Conservation (phyloP, 2,888 invertebrate genomes). For the Cryptosula pallasiana region DNA sequence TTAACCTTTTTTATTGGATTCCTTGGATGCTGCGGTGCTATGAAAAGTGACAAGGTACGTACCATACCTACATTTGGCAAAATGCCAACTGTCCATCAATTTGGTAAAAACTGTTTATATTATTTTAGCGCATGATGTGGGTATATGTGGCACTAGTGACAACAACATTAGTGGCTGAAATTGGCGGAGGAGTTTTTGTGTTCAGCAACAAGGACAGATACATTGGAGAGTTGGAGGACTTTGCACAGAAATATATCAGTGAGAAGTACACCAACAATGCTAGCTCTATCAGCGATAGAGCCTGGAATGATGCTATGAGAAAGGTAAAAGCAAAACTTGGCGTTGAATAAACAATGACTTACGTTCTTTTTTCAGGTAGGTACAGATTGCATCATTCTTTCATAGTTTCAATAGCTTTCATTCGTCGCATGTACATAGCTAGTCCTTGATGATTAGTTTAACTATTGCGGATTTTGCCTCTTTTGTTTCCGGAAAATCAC, state of each 20-base stretch:
- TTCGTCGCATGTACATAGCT: no score
- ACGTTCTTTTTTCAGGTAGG: no score
- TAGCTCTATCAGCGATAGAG: neutral
- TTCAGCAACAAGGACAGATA: neutral
- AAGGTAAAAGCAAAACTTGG: no score
- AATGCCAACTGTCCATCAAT: no score
- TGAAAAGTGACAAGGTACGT: constrained; percentile 56
- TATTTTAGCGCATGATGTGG: neutral
- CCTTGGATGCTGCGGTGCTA: constrained; percentile 67
- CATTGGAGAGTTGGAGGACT: neutral
- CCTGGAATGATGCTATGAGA: neutral
- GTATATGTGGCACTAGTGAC: constrained; percentile 64
- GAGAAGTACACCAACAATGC: neutral
- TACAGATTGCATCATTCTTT: no score
- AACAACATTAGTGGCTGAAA: constrained; percentile 62
- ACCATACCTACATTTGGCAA: no score
- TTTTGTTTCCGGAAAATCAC: no score
- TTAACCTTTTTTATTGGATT: constrained; percentile 69
- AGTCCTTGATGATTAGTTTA: no score
- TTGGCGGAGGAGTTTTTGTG: constrained; percentile 63
- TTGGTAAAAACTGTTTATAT: no score
- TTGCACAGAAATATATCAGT: neutral
- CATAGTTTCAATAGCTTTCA: no score
- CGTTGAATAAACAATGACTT: no score
- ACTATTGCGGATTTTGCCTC: no score